Evolutionary conservation across 2,888 invertebrate genomes (phyloP).

Genomic region (Cheilosia urbana): DNA sequence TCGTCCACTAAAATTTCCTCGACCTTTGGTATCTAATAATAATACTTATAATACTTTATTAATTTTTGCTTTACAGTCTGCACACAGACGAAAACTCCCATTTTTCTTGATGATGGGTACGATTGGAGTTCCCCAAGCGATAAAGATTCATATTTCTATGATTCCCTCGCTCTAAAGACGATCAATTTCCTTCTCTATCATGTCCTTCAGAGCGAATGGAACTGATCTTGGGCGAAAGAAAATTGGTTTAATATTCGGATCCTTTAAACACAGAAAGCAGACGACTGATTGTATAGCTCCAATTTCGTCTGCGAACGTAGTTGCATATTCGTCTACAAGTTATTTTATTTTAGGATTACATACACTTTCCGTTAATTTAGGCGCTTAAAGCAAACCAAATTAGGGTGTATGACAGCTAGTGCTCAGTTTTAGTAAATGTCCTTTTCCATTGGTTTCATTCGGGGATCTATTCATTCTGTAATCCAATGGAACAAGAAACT

Average conservation of each 20-base stretch:
- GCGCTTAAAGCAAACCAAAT: no score
- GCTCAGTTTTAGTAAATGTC: no score
- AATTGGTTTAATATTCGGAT: slow-evolving; percentile 20
- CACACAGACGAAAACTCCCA: slow-evolving; percentile 23
- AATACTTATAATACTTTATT: slow-evolving; percentile 35
- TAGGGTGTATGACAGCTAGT: no score
- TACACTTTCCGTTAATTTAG: background rate
- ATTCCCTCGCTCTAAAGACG: slow-evolving; percentile 11
- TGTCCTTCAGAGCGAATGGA: slow-evolving; percentile 19
- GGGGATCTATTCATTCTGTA: no score
- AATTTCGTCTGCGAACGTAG: slow-evolving; percentile 2
- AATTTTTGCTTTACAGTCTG: slow-evolving; percentile 37
- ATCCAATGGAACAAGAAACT: no score
- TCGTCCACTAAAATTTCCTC: slow-evolving; percentile 13
- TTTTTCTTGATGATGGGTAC: slow-evolving; percentile 43
- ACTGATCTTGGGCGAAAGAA: slow-evolving; percentile 19
- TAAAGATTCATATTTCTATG: background rate
- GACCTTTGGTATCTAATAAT: slow-evolving; percentile 14
- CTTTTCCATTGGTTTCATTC: no score
- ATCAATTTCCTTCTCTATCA: slow-evolving; percentile 23
- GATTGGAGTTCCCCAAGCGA: slow-evolving; percentile 40
- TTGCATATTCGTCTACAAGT: slow-evolving; percentile 3
- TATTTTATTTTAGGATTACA: slow-evolving; percentile 9
- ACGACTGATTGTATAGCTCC: background rate
- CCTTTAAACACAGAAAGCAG: background rate